These are phyloP conservation scores for Acrobasis repandana DNA, from an alignment of 2,888 invertebrate genomes.

Conservation along the genomic window DNA sequence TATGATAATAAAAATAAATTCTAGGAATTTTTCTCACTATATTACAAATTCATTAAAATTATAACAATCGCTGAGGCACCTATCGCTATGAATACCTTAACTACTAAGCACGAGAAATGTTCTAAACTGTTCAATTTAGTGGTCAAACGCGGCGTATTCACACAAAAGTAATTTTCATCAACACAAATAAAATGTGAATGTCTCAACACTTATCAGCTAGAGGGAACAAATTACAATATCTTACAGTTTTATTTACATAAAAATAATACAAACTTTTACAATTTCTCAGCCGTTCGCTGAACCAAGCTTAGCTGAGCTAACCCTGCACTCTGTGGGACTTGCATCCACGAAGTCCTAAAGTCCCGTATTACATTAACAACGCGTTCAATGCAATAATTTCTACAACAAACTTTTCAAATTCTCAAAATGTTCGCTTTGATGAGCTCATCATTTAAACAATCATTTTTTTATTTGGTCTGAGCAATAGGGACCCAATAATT, in stretches of 20 bases:
- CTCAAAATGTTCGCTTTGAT: no score
- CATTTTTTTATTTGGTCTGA: no score
- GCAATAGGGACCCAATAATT: no score
- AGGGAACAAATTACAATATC: slow-evolving; percentile 53
- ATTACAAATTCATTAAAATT: slow-evolving; percentile 46
- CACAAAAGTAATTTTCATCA: slow-evolving; percentile 44
- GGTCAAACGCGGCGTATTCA: slow-evolving; percentile 37
- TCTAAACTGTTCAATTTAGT: slow-evolving; percentile 32
- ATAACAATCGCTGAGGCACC: slow-evolving; percentile 56
- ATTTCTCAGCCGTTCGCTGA: slow-evolving; percentile 25
- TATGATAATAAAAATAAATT: slow-evolving; percentile 47
- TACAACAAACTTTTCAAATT: background rate
- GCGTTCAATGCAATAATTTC: background rate
- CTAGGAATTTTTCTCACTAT: slow-evolving; percentile 53
- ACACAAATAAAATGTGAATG: slow-evolving; percentile 72
- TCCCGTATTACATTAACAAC: background rate
- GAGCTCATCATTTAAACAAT: no score
- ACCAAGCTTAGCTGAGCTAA: slow-evolving; percentile 26
- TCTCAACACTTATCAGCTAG: slow-evolving; percentile 65
- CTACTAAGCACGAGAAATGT: slow-evolving; percentile 38
- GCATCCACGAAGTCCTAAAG: background rate
- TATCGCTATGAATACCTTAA: slow-evolving; percentile 43
- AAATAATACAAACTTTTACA: slow-evolving; percentile 38
- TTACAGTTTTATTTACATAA: slow-evolving; percentile 60
- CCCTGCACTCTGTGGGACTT: slow-evolving; percentile 28